Evolutionary conservation across 1,140 invertebrate species (phyloP).

Genomic region (Anthonomus grandis): DNA sequence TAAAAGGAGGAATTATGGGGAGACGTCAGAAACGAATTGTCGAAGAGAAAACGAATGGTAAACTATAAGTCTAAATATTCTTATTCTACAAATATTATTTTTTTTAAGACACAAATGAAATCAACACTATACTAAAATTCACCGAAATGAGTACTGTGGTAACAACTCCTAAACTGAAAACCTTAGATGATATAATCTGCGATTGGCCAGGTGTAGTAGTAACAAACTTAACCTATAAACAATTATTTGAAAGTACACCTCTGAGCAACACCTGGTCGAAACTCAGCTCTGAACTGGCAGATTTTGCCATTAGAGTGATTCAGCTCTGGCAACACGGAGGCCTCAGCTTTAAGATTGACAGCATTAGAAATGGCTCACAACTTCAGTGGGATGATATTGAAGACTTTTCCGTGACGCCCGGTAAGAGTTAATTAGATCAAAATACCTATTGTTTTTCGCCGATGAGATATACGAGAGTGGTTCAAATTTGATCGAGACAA

Average conservation of each 20-base stretch:
- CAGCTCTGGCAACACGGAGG: conserved; percentile 42
- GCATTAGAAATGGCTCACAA: background rate
- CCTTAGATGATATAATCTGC: conserved; percentile 25
- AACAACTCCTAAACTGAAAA: conserved; percentile 15
- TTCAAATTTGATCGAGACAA: no score
- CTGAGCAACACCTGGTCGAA: conserved; percentile 32
- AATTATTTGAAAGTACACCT: conserved; percentile 33
- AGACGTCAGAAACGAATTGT: no score
- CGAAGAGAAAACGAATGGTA: no score
- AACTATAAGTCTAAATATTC: no score
- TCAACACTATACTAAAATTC: background rate
- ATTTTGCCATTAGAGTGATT: conserved; percentile 37
- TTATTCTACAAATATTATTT: background rate
- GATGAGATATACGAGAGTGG: no score
- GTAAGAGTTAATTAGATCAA: no score
- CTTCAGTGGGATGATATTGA: background rate
- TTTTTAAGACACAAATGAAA: background rate
- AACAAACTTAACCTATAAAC: conserved; percentile 27
- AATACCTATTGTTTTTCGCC: no score
- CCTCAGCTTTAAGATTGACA: conserved; percentile 35
- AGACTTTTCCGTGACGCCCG: conserved; percentile 4
- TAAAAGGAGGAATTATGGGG: no score
- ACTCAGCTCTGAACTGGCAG: conserved; percentile 26
- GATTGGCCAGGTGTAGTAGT: conserved; percentile 30
- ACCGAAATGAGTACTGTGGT: conserved; percentile 1